These are phyloP conservation scores for Sternarchorhynchus goeldii DNA, from an alignment of 2,797 vertebrate genomes.

Conservation along the genomic window DNA sequence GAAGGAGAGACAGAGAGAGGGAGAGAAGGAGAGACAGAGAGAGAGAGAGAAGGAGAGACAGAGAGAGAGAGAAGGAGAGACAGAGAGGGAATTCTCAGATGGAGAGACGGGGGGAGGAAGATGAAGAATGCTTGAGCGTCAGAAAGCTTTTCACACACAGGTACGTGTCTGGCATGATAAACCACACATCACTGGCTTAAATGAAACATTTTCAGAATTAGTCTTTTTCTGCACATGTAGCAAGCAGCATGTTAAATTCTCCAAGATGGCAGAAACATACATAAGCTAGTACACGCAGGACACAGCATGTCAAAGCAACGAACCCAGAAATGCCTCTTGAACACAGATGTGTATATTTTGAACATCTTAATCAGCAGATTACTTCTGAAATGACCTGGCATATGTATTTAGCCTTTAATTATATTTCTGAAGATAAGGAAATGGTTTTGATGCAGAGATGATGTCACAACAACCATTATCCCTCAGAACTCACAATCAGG, in stretches of 20 bases:
- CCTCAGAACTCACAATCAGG: neutral
- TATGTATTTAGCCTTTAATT: neutral
- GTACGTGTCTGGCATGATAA: constrained; percentile 59
- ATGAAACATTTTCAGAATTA: neutral
- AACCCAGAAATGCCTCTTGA: neutral
- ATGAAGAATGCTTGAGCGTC: constrained; percentile 18
- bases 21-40: constrained; percentile 25
- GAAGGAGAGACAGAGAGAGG: constrained; percentile 42
- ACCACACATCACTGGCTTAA: constrained; percentile 30
- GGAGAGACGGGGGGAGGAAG: constrained; percentile 43
- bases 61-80: neutral
- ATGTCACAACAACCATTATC: neutral
- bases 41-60: constrained; percentile 7
- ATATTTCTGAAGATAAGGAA: neutral
- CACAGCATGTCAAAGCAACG: neutral
- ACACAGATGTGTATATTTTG: neutral
- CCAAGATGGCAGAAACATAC: constrained; percentile 1
- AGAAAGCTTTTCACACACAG: constrained; percentile 47
- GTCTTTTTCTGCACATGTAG: neutral
- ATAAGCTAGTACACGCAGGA: constrained; percentile 18
- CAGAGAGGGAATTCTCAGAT: neutral
- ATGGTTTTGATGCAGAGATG: neutral
- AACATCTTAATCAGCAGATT: neutral
- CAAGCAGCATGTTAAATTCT: neutral
- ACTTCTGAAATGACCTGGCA: neutral